Base-by-base conservation (phyloP, 2,888 invertebrate genomes). In the Pandemis heparana region DNA sequence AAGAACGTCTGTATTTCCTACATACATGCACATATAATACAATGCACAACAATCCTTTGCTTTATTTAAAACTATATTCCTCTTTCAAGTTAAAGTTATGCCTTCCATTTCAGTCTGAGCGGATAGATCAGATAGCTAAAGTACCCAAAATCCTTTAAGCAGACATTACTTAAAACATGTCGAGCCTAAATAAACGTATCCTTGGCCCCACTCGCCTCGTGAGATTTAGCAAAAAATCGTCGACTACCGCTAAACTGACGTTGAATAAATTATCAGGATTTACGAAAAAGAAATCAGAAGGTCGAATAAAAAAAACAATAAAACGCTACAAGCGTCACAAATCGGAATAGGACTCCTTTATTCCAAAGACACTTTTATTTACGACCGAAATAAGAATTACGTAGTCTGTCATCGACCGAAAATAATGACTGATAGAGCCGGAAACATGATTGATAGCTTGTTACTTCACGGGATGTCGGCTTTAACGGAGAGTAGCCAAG, bases 361-460 rank as follows among this genome's bases (percentile, higher is more conserved):
- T 14, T 12, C 39, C 62, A 10, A 43, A 39, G 14, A 5, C 14
- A 43, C 16, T 48, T 68, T 71, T 70, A 46, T 61, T 62, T 61
- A 23, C 51, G 66, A 48, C 41, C 32, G 38, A 70, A 67, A 53
- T 67, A 61, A 43, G 61, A 72, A 67, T 62, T 16, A 67, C 62
- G 67, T 72, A 71, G 66, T 56, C 67, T 62, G 67, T 72, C 71
- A 38, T 43, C 53, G 53, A 51, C 53, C 43, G 53, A 67, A 66
- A 72, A 72, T 72, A 53, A 66, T 72, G 71, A 72, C 53, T 51
- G 67, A 72, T 72, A 67, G 71, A 62, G 32, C 9, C 43, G 67
- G 67, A 32, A 67, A 61, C 43, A 53, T 71, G 71, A 71, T 71
- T 71, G 61, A 71, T 71, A 51, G 53, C 41, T 62, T 53, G 62